Base-by-base conservation (phyloP, 2,888 invertebrate species). In the Tetanocera ferruginea region DNA sequence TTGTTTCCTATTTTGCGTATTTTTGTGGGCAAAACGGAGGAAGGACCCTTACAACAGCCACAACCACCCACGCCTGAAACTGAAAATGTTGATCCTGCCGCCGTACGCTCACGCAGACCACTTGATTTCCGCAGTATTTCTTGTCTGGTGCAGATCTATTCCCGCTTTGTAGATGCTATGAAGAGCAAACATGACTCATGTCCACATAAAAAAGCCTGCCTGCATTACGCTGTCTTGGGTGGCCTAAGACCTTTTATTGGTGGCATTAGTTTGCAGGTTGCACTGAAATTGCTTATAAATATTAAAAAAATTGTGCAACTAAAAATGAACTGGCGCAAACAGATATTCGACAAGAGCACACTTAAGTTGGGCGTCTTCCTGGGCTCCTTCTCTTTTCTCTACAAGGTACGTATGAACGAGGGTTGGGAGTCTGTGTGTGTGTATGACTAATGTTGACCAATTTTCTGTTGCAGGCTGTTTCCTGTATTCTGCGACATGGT, bases 371-470 rank as follows among this genome's bases (percentile, higher is more conserved):
- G 93, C 55, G 87, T 92, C 70, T 95, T 94, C 85, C 90, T 95
- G 82, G 95, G 94, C 69, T 92, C 93, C 81, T 95, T 94, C 86
- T 91, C 93, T 5, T 93, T 93, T 69, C 85, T 94, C 52, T 95
- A 93, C 86, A 93, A 93, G 90, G 95, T 94, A 89, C 88, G 90
- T 85, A 9, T 4, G 55, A 64, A n/a, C 17, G 0, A 31, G 2
- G 2, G 19, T 11, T 11, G 43, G 43, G 1, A 14, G 25, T 28
- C 17, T 9, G 28, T 9, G 51, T 25, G 23, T 67, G 43, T 2
- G 14, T 43, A 3, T 43, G 43, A 43, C 43, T 43, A 37, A 37
- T 37, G 37, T 37, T 37, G 11, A 3, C 14, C 43, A 11, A 43
- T 43, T 6, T 31, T 25, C 28, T 71, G n/a, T 83, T 84, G 3